Evolutionary conservation across 2,797 vertebrate species (phyloP), one percentile per base, ranked within the genome.

Genomic region (Acrossocheilus fasciatus): DNA sequence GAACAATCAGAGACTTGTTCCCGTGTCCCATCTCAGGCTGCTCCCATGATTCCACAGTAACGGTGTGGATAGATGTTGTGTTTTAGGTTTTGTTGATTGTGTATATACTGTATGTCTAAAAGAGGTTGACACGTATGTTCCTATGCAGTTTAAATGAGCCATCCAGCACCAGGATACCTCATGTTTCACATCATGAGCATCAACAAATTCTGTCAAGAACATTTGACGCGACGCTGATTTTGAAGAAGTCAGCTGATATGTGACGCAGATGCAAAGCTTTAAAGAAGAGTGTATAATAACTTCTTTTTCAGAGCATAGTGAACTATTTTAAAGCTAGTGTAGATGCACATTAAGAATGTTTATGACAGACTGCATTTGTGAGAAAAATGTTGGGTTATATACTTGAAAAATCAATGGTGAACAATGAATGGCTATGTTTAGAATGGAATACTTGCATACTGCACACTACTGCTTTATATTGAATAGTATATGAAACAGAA

Each of bases 351-450:
- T 85, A 86, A 87, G 83, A 90, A 86, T 79, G 73, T 52, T 81
- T 76, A 86, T 87, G 86, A 86, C 88, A 88, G 89, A 90, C 87
- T 88, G 87, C 83, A 86, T 85, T 90, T 88, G 86, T 86, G 66
- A 87, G 88, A 88, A 85, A 90, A 86, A 87, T 70, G 86, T 88
- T 86, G 91, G 86, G 90, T 79, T 66, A 90, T 89, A 81, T 89
- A 91, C 92, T 91, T 92, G 92, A 95, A 93, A 91, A 86, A 72
- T 81, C 77, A 70, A 70, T 87, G 86, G 82, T 83, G 82, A 82
- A 73, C 45, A 47, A 41, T 59, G 8, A 62, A 36, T 43, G 82
- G 41, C 39, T 45, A 62, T 83, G 39, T 81, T 81, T 17, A 54
- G 77, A 90, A 87, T 78, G 75, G 83, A 57, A 80, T 82, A 83